Evolutionary conservation across 2,797 vertebrate species (phyloP), one percentile per base, ranked within the genome.

Genomic region (Remorina albescens): DNA sequence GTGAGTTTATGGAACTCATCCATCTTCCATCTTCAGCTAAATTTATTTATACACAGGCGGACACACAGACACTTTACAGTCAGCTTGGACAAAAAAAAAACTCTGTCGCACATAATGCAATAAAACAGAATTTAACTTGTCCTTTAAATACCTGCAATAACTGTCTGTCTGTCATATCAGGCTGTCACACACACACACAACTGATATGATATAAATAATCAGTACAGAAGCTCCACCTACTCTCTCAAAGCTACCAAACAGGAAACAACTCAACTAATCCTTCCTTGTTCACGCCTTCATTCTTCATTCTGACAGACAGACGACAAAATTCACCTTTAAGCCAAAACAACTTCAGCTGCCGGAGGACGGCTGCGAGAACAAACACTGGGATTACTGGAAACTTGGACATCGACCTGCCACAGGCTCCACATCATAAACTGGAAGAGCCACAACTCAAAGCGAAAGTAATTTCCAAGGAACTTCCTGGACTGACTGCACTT

Each of bases 391-490:
- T 64, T 44, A 49, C 39, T 60, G 37, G 44, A 16, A 8, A 60
- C 21, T 66, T 57, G 6, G 0, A 47, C n/a, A 36, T 73, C 15
- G 28, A 69, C 53, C 23, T 23, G 71, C 44, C 50, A 39, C 53
- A n/a, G 53, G 37, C 7, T 47, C 10, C 1, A 23, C 16, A 10
- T 13, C 23, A 18, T 5, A 1, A 57, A 58, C 32, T 30, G 4
- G 34, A 44, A n/a, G 50, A 65, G 30, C 37, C 11, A 46, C 26
- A 0, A 3, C 7, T 18, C 4, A 64, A 83, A 78, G 74, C 67
- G 68, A 85, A 84, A 84, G 70, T 65, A 78, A 66, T 19, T 30
- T 11, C 71, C n/a, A 18, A 0, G 70, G 65, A 76, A 66, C 16
- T 30, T 11, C 71, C n/a, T n/a, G 0, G 10, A 26, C 39, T 7